A percentile compares a stretch with the other conserved stretches of the same genome.
Conservation (phyloP, 2,888 invertebrate genomes). For the Sclerodermus sp. region DNA sequence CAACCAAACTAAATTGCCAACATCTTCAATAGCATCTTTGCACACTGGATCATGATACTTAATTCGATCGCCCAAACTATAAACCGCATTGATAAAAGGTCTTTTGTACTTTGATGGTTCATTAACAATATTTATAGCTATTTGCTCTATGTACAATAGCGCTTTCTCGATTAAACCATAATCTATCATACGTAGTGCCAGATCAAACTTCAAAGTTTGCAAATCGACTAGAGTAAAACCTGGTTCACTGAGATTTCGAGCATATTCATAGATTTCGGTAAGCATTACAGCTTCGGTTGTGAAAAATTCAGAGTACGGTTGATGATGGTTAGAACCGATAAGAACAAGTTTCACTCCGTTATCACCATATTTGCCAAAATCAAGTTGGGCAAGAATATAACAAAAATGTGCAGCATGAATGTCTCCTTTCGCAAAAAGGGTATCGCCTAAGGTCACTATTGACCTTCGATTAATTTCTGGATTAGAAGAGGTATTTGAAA, state of each 20-base stretch:
- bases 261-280: constrained; percentile 95
- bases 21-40: constrained; percentile 58
- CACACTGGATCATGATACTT: constrained; percentile 72
- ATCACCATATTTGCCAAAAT: constrained; percentile 60
- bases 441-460: constrained; percentile 74
- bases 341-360: constrained; percentile 73
- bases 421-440: constrained; percentile 73
- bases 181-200: constrained; percentile 77
- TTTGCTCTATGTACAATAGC: constrained; percentile 80
- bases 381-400: constrained; percentile 83
- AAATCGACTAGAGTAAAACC: constrained; percentile 71
- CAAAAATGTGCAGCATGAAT: constrained; percentile 94
- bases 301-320: constrained; percentile 69
- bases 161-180: constrained; percentile 79
- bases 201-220: constrained; percentile 81
- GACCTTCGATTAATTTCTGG: constrained; percentile 78
- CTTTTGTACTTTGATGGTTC: constrained; percentile 61
- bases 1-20: constrained; percentile 65
- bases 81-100: constrained; percentile 60
- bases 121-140: constrained; percentile 68
- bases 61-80: constrained; percentile 64
- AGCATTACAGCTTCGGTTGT: constrained; percentile 86
- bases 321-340: constrained; percentile 72
- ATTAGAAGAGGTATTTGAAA: constrained; percentile 78
- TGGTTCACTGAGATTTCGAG: constrained; percentile 76